A percentile compares a stretch with the other conserved stretches of the same genome.
phyloP scores from a whole-genome alignment of 2,888 invertebrate species.

The Mythimna lalbum region DNA sequence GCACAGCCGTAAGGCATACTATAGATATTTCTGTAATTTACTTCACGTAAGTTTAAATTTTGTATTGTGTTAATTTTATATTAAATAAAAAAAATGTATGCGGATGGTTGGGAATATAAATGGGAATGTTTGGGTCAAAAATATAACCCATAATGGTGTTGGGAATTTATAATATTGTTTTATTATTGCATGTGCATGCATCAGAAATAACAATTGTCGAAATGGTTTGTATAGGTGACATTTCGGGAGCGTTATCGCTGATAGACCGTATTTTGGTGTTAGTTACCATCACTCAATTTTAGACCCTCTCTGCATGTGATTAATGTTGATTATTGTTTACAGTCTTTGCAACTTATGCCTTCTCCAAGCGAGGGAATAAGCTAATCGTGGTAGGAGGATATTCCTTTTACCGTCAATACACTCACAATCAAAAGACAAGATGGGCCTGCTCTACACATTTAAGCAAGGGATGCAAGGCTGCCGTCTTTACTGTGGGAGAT shows the following conservation, averaged over 20 bases:
- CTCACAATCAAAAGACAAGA: slow-evolving; percentile 16
- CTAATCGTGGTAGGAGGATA: slow-evolving; percentile 31
- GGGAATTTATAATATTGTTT: too few relatives aligned
- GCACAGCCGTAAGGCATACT: too few relatives aligned
- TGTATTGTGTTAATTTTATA: not conserved
- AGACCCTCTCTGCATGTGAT: not conserved
- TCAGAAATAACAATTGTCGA: too few relatives aligned
- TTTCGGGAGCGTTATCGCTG: too few relatives aligned
- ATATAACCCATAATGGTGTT: too few relatives aligned
- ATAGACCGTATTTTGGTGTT: too few relatives aligned
- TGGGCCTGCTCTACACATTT: slow-evolving; percentile 38
- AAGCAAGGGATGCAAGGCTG: slow-evolving; percentile 29
- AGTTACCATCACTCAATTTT: not conserved
- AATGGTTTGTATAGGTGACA: too few relatives aligned
- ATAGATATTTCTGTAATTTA: not conserved
- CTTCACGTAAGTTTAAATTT: not conserved
- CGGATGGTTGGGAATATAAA: too few relatives aligned
- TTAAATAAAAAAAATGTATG: too few relatives aligned
- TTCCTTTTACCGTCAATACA: slow-evolving; percentile 31
- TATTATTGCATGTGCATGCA: too few relatives aligned
- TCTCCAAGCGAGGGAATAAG: slow-evolving; percentile 34
- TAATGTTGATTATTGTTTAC: slow-evolving; percentile 15
- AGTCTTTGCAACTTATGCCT: slow-evolving; percentile 30
- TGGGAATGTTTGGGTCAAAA: too few relatives aligned
- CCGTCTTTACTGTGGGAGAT: slow-evolving; percentile 23